These are phyloP conservation scores for Fragum whitleyi DNA, from an alignment of 2,888 invertebrate genomes.

Conservation along the genomic window DNA sequence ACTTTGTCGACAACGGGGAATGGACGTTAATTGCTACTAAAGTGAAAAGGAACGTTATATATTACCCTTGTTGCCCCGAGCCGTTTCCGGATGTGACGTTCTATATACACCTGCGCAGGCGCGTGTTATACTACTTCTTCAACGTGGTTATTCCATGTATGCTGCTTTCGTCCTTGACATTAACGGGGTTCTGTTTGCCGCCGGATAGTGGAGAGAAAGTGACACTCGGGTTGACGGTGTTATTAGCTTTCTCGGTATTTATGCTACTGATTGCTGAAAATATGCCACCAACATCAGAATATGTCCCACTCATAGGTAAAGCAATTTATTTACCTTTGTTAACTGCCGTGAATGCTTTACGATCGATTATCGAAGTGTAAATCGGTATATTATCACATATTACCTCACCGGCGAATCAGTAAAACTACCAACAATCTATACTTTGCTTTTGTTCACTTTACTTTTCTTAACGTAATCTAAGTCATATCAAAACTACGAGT, in stretches of 20 bases:
- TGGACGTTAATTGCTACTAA: conserved; percentile 87
- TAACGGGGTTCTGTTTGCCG: conserved; percentile 87
- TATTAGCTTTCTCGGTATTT: conserved; percentile 88
- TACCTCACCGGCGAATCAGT: too few relatives aligned
- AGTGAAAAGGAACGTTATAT: conserved; percentile 85
- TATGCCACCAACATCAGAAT: conserved; percentile 88
- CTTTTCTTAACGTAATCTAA: too few relatives aligned
- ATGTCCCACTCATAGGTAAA: conserved; percentile 87
- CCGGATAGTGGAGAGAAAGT: conserved; percentile 87
- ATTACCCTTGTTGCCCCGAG: conserved; percentile 86
- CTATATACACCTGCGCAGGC: conserved; percentile 86
- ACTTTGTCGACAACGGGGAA: conserved; percentile 87
- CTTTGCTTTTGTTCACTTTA: too few relatives aligned
- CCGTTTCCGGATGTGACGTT: conserved; percentile 87
- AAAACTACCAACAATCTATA: too few relatives aligned
- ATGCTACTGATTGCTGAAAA: conserved; percentile 88
- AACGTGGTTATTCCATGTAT: conserved; percentile 88
- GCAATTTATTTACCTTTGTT: conserved; percentile 14
- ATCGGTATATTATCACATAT: too few relatives aligned
- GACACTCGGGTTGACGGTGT: conserved; percentile 87
- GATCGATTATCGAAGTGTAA: background rate
- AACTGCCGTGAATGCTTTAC: too few relatives aligned
- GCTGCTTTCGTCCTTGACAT: conserved; percentile 88
- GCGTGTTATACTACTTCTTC: conserved; percentile 86
- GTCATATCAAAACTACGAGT: too few relatives aligned